Percentiles rank a stretch among this genome's conserved stretches.
These are phyloP conservation scores for Andrena trimmerana DNA, from an alignment of 2,888 invertebrate species.

Conservation along the genomic window DNA sequence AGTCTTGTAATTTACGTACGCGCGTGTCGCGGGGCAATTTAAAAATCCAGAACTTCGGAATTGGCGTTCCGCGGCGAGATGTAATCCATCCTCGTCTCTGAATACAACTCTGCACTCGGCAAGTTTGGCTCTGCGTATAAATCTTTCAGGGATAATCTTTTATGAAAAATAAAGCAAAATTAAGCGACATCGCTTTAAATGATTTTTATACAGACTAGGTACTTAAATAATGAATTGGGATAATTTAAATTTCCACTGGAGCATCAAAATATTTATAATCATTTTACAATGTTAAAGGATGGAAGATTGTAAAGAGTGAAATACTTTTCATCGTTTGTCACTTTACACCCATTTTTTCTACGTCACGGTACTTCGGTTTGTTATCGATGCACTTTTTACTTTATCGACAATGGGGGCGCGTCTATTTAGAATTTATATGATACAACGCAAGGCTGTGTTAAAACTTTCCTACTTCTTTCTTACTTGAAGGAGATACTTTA, in stretches of 20 bases:
- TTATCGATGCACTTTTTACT: neutral
- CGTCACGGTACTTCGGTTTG: neutral
- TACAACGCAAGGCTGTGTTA: neutral
- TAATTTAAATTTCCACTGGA: no score
- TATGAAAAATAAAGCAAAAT: no score
- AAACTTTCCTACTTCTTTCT: constrained; percentile 29
- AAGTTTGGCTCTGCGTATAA: neutral
- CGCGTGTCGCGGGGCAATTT: constrained; percentile 43
- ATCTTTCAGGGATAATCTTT: constrained; percentile 7
- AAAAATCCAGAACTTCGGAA: constrained; percentile 39
- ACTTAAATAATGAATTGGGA: no score
- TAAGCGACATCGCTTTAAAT: no score
- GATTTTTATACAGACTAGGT: no score
- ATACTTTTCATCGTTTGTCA: no score
- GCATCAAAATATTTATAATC: no score
- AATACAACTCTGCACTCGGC: neutral
- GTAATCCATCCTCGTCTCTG: constrained; percentile 36
- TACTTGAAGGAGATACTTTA: neutral
- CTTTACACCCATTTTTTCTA: no score
- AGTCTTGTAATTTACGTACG: constrained; percentile 37
- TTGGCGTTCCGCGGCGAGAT: constrained; percentile 15
- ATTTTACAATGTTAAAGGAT: no score
- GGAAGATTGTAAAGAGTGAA: no score
- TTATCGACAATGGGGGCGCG: neutral
- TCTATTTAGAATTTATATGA: constrained; percentile 9